A percentile compares a stretch with the other conserved stretches of the same genome.
Conservation (phyloP, 2,113 vertebrate genomes). For the Oncorhynchus kisutch region DNA sequence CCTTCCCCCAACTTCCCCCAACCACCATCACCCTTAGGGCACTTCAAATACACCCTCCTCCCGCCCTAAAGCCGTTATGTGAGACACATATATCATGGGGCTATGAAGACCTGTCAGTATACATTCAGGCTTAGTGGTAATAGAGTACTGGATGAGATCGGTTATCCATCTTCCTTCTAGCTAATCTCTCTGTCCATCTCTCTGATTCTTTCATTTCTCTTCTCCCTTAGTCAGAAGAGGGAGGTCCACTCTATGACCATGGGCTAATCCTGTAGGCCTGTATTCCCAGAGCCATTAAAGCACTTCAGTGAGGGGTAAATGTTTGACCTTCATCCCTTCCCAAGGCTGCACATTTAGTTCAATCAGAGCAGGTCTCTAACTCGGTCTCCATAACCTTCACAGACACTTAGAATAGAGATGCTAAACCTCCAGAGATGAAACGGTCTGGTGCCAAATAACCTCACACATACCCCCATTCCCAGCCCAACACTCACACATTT, state of each 20-base stretch:
- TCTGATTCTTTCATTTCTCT: not conserved
- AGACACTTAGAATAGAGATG: not conserved
- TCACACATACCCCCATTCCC: not conserved
- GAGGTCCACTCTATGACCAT: conserved; percentile 33
- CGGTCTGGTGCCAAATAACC: not conserved
- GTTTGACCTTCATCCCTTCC: conserved; percentile 41
- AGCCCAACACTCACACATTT: too few relatives aligned
- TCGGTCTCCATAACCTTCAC: not conserved
- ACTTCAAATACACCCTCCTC: not conserved
- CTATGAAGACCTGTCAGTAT: too few relatives aligned
- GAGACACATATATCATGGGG: too few relatives aligned
- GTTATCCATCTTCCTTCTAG: too few relatives aligned
- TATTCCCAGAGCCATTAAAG: conserved; percentile 53
- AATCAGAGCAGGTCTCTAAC: conserved; percentile 35
- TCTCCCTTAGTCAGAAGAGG: not conserved
- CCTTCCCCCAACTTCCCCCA: not conserved
- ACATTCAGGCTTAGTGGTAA: too few relatives aligned
- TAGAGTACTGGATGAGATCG: too few relatives aligned
- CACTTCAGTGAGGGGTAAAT: conserved; percentile 35
- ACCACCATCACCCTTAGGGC: too few relatives aligned
- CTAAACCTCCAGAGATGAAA: not conserved
- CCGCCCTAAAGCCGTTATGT: too few relatives aligned
- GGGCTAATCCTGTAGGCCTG: conserved; percentile 35
- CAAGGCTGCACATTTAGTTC: conserved; percentile 30
- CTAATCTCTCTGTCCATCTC: too few relatives aligned